These are phyloP conservation scores for Aphodius sticticus DNA, from an alignment of 2,888 invertebrate species.

Conservation along the genomic window DNA sequence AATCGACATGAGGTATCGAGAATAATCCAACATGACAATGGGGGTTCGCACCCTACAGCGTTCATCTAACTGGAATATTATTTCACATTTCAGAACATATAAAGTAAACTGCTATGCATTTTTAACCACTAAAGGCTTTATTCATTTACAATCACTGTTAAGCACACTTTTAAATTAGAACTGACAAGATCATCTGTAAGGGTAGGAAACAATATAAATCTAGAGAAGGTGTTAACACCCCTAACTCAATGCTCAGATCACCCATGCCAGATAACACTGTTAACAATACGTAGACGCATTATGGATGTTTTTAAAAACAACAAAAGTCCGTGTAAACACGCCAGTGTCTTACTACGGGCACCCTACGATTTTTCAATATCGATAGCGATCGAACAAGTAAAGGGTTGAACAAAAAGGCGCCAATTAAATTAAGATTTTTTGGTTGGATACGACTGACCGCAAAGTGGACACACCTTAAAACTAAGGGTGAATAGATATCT, in stretches of 20 bases:
- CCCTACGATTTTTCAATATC: constrained; percentile 35
- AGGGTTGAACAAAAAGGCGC: constrained; percentile 40
- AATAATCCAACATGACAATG: constrained; percentile 16
- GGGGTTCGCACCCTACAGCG: not conserved
- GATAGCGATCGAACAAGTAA: constrained; percentile 39
- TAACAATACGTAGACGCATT: constrained; percentile 19
- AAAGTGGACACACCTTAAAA: constrained; percentile 18
- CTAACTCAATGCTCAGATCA: not conserved
- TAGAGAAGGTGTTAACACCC: constrained; percentile 16
- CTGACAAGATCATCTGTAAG: too few relatives aligned
- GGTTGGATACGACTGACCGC: constrained; percentile 19
- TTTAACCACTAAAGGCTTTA: too few relatives aligned
- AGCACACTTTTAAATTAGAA: too few relatives aligned
- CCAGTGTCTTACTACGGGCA: not conserved
- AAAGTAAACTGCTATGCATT: too few relatives aligned
- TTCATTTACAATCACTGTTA: too few relatives aligned
- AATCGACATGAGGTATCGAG: constrained; percentile 12
- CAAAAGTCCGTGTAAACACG: constrained; percentile 23
- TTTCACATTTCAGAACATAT: not conserved
- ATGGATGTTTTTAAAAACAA: constrained; percentile 15
- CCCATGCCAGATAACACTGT: constrained; percentile 11
- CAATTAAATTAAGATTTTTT: constrained; percentile 40
- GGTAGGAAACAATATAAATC: not conserved
- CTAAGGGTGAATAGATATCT: not conserved
- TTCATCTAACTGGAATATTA: not conserved